Percentiles rank a stretch among this genome's conserved stretches.
phyloP scores from a whole-genome alignment of 2,888 invertebrate species.

The Zhuqinia jingwanae region DNA sequence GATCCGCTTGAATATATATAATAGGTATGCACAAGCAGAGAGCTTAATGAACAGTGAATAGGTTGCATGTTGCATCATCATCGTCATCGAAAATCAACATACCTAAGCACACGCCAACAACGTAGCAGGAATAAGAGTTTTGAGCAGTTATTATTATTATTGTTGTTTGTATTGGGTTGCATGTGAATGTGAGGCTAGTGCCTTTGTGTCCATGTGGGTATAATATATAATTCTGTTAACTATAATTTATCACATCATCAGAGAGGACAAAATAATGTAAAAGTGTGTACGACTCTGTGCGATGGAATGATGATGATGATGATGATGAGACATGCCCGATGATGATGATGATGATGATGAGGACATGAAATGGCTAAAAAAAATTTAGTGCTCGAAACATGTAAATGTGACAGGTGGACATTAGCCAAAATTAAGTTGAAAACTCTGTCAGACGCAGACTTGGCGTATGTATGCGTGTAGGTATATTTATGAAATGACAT shows the following conservation, averaged over 20 bases:
- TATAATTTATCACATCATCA: neutral
- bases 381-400: neutral
- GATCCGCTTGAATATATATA: neutral
- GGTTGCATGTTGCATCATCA: constrained; percentile 18
- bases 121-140: neutral
- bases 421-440: constrained; percentile 24
- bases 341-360: neutral
- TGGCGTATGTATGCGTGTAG: too few species aligned
- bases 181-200: neutral
- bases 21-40: constrained; percentile 2
- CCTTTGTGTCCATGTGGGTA: too few species aligned
- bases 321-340: constrained; percentile 1
- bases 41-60: neutral
- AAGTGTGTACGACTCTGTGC: neutral
- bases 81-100: constrained; percentile 16
- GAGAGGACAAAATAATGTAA: neutral
- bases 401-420: constrained; percentile 27
- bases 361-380: constrained; percentile 11
- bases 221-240: too few species aligned
- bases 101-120: constrained; percentile 1
- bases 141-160: neutral
- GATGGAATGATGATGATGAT: neutral
- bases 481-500: too few species aligned
- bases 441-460: constrained; percentile 18
- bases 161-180: neutral